Evolutionary conservation across 2,113 vertebrate species (phyloP).

Genomic region (Lagenorhynchus albirostris): DNA sequence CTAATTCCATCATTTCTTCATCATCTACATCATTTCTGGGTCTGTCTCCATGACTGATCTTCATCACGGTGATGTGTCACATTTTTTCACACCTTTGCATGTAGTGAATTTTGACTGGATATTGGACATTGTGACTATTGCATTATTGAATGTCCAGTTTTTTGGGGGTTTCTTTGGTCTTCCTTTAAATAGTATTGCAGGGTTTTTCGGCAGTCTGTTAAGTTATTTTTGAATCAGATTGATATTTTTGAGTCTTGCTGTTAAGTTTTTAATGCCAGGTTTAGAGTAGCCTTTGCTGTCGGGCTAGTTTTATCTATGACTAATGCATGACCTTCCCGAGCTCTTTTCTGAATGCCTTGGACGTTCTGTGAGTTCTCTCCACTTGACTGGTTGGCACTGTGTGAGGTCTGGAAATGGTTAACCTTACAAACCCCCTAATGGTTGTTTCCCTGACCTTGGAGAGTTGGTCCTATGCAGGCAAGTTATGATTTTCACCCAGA

Average conservation of each 20-base stretch:
- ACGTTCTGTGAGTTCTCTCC: not conserved
- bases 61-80: rapidly evolving
- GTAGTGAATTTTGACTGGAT: not conserved
- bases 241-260: not conserved
- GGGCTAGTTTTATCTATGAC: not conserved
- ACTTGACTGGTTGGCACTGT: not conserved
- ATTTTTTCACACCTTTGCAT: rapidly evolving
- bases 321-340: not conserved
- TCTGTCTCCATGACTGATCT: not conserved
- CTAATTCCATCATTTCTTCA: not conserved
- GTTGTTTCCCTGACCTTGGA: not conserved
- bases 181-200: not conserved
- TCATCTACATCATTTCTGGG: not conserved
- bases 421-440: not conserved
- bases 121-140: no score
- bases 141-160: not conserved
- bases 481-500: not conserved
- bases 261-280: not conserved
- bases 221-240: not conserved
- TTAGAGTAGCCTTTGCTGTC: not conserved
- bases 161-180: not conserved
- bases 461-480: rapidly evolving
- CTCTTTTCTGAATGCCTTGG: not conserved
- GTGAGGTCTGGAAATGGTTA: not conserved
- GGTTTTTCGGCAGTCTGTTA: not conserved